A percentile compares a stretch with the other conserved stretches of the same genome.
Conservation (phyloP, 2,888 invertebrate species). For the Prosopocoilus inquinatus region DNA sequence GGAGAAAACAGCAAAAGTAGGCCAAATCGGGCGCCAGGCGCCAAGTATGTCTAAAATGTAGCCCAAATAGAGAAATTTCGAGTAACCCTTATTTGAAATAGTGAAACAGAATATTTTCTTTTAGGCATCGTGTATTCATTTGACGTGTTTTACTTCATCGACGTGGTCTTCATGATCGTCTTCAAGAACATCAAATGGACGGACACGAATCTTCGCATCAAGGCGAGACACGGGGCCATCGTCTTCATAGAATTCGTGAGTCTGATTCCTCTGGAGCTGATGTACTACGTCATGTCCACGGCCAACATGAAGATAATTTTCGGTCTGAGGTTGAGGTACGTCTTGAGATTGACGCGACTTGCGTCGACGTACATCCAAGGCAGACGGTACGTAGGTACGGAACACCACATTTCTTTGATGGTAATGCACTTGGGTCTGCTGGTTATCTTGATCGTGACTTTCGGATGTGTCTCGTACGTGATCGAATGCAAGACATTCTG, state of each 20-base stretch:
- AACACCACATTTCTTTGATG: not conserved
- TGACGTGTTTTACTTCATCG: conserved; percentile 16
- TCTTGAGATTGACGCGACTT: conserved; percentile 16
- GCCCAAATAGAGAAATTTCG: too few species aligned
- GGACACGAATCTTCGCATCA: not conserved
- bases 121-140: conserved; percentile 13
- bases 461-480: conserved; percentile 9
- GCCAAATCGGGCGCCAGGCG: too few species aligned
- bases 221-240: conserved; percentile 6
- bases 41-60: too few species aligned
- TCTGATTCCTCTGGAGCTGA: conserved; percentile 9
- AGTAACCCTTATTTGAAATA: too few species aligned
- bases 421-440: not conserved
- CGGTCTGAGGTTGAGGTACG: conserved; percentile 17
- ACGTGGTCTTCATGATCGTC: conserved; percentile 13
- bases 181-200: conserved; percentile 16
- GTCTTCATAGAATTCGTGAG: conserved; percentile 9
- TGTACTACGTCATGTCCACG: conserved; percentile 10
- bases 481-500: not conserved
- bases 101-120: not conserved
- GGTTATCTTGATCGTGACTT: not conserved
- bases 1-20: too few species aligned
- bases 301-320: conserved; percentile 13
- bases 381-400: conserved; percentile 1
- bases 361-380: not conserved